phyloP scores from a whole-genome alignment of 2,113 vertebrate genomes.

The Corythornis madagascariensis region DNA sequence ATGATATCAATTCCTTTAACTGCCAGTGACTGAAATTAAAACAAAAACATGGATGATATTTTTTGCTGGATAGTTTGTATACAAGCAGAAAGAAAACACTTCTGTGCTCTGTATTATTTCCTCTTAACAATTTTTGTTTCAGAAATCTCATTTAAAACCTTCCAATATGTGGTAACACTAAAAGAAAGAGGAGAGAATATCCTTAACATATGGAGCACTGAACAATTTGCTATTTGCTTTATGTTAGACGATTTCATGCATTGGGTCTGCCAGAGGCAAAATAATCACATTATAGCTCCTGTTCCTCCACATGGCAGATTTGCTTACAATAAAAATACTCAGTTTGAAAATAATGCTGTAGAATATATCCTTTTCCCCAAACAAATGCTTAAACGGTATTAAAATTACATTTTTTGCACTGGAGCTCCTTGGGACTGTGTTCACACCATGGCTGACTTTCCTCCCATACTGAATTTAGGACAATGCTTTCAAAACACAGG shows the following conservation, averaged over 20 bases:
- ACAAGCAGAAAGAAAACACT: not conserved
- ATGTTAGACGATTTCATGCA: not conserved
- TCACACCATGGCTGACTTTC: not conserved
- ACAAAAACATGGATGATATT: not conserved
- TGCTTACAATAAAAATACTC: not conserved
- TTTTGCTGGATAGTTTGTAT: not conserved
- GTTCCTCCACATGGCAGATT: not conserved
- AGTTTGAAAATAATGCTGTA: not conserved
- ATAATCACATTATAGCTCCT: not conserved
- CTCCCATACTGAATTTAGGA: not conserved
- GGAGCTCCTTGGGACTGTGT: not conserved
- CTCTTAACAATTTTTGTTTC: not conserved
- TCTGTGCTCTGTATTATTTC: not conserved
- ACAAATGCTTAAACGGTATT: not conserved
- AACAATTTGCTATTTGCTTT: not conserved
- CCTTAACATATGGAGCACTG: not conserved
- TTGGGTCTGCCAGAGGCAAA: not conserved
- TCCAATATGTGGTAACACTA: not conserved
- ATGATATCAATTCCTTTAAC: constrained; percentile 80
- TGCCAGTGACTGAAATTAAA: constrained; percentile 69
- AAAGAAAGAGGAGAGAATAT: not conserved
- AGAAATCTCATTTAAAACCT: not conserved
- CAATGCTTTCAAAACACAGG: not conserved
- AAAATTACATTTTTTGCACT: not conserved
- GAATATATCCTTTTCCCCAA: not conserved